Percentiles rank a stretch among this genome's conserved stretches.
Evolutionary conservation across 2,888 invertebrate species (phyloP).

Genomic region (Meandrusa payeni): DNA sequence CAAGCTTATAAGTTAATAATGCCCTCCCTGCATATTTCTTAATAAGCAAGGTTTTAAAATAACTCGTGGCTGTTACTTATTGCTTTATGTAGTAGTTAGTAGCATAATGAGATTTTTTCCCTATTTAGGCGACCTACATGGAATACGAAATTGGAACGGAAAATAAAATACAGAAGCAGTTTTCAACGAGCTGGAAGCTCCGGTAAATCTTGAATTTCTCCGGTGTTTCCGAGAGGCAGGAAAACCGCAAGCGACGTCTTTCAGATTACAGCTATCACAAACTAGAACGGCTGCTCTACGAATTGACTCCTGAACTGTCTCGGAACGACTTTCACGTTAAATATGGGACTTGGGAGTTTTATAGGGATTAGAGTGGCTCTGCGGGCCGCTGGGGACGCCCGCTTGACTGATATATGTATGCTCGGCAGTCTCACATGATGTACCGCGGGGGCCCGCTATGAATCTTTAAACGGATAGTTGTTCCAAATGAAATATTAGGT

Average conservation of each 20-base stretch:
- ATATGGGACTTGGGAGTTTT: slow-evolving; percentile 21
- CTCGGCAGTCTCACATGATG: background rate
- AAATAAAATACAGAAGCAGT: slow-evolving; percentile 14
- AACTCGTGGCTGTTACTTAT: too few species aligned
- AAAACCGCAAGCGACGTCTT: slow-evolving; percentile 8
- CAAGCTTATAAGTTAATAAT: too few species aligned
- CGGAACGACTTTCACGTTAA: slow-evolving; percentile 8
- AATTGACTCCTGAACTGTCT: slow-evolving; percentile 12
- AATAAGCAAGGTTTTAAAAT: too few species aligned
- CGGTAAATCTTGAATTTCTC: slow-evolving; percentile 12
- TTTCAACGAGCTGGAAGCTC: slow-evolving; percentile 1
- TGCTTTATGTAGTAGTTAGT: too few species aligned
- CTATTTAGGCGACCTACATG: slow-evolving; percentile 4
- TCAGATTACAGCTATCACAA: slow-evolving; percentile 10
- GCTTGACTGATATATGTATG: background rate
- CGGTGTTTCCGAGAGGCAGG: background rate
- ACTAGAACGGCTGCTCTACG: background rate
- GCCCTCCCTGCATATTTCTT: too few species aligned
- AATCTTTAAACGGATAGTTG: slow-evolving; percentile 13
- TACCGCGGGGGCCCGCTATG: slow-evolving; percentile 1
- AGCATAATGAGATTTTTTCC: too few species aligned
- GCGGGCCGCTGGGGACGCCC: background rate
- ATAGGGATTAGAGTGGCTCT: slow-evolving; percentile 2
- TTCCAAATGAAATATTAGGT: slow-evolving; percentile 12
- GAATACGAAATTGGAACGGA: slow-evolving; percentile 8